phyloP scores from a whole-genome alignment of 2,113 vertebrate genomes.

The Gila orcuttii region DNA sequence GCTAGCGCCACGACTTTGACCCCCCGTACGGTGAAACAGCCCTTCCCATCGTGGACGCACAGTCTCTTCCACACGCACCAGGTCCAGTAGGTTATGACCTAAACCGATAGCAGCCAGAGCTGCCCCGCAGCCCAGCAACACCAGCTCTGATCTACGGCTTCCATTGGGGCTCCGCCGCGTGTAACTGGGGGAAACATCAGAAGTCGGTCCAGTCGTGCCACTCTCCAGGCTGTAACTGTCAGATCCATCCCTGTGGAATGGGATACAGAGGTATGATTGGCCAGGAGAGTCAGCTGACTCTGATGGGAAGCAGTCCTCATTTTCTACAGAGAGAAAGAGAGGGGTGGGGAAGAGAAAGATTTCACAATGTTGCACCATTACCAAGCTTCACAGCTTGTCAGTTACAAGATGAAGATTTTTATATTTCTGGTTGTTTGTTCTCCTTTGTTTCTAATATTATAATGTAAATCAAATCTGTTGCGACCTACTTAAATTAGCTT shows the following conservation, averaged over 20 bases:
- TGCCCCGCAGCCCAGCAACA: conserved; percentile 89
- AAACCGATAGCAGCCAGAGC: conserved; percentile 91
- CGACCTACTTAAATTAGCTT: neutral
- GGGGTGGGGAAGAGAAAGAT: neutral
- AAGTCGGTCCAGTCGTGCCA: conserved; percentile 77
- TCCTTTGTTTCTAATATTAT: neutral
- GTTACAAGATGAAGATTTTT: neutral
- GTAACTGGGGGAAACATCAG: conserved; percentile 85
- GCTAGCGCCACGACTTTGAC: conserved; percentile 84
- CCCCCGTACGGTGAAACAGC: conserved; percentile 86
- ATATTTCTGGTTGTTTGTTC: neutral
- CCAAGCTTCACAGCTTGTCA: neutral
- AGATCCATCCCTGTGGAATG: conserved; percentile 85
- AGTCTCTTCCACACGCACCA: conserved; percentile 81
- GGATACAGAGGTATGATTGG: conserved; percentile 95
- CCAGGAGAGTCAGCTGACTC: conserved; percentile 75
- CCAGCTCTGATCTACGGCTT: conserved; percentile 85
- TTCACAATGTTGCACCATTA: conserved; percentile 35
- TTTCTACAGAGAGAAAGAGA: conserved; percentile 76
- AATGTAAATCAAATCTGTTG: conserved; percentile 11
- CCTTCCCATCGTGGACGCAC: conserved; percentile 88
- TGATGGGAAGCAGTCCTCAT: conserved; percentile 84
- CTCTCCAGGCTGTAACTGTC: conserved; percentile 82
- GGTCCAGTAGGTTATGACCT: conserved; percentile 85
- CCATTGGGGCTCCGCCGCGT: conserved; percentile 79